phyloP scores from a whole-genome alignment of 1,140 invertebrate genomes.

The Atopsyche davidsoni region DNA sequence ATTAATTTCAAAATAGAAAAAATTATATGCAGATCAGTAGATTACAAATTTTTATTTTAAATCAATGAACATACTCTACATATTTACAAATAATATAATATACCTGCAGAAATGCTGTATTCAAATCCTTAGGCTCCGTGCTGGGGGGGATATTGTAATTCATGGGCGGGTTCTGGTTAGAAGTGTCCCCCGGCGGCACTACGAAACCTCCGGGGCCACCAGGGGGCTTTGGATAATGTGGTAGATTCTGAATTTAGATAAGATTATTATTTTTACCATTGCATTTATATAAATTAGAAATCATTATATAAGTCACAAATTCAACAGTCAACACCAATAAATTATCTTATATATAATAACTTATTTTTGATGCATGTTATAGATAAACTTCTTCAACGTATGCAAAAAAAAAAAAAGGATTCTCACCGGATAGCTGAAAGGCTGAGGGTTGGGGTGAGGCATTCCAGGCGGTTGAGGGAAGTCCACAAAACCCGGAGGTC shows the following conservation, averaged over 20 bases:
- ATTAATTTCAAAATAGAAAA: neutral
- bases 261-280: too few relatives aligned
- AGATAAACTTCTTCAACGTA: too few relatives aligned
- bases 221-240: slow-evolving; percentile 36
- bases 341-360: too few relatives aligned
- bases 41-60: neutral
- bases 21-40: neutral
- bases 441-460: slow-evolving; percentile 45
- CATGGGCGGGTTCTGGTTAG: slow-evolving; percentile 50
- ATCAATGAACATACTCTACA: slow-evolving; percentile 1
- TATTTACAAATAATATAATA: slow-evolving; percentile 24
- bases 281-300: too few relatives aligned
- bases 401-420: slow-evolving; percentile 16
- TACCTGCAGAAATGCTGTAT: slow-evolving; percentile 55
- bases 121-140: slow-evolving; percentile 51
- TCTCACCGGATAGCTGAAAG: slow-evolving; percentile 56
- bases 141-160: slow-evolving; percentile 67
- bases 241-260: slow-evolving; percentile 27
- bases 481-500: slow-evolving; percentile 74
- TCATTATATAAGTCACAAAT: too few relatives aligned
- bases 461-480: slow-evolving; percentile 62
- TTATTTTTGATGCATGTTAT: too few relatives aligned
- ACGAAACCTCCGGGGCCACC: slow-evolving; percentile 50
- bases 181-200: slow-evolving; percentile 36
- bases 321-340: too few relatives aligned